phyloP scores from a whole-genome alignment of 2,113 vertebrate species.

The Egretta garzetta region DNA sequence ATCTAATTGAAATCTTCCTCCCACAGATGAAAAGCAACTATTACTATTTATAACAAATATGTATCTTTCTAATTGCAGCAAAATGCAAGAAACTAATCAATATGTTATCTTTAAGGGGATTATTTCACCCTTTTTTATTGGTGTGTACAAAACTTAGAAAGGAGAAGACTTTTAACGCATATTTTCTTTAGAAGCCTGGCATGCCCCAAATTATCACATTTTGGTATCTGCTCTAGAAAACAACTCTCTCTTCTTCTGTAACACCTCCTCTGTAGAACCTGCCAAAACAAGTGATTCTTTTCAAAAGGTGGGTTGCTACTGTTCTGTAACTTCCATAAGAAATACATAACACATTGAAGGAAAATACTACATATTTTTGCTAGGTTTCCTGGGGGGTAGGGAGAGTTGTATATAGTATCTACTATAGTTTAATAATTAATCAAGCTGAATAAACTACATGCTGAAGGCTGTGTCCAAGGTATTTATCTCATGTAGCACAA shows the following conservation, averaged over 20 bases:
- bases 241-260: neutral
- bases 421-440: neutral
- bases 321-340: neutral
- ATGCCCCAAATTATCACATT: neutral
- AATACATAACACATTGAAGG: neutral
- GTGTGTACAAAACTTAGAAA: neutral
- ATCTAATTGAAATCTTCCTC: neutral
- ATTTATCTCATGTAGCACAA: neutral
- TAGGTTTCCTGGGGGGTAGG: accelerated
- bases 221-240: neutral
- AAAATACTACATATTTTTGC: neutral
- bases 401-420: neutral
- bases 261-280: neutral
- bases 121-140: neutral
- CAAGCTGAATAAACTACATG: neutral
- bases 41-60: neutral
- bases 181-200: neutral
- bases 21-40: neutral
- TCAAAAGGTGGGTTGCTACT: neutral
- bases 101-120: neutral
- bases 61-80: neutral
- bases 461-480: neutral
- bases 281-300: neutral
- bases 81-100: neutral
- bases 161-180: neutral